Conservation (phyloP, 2,888 invertebrate genomes). For the Phragmatobia fuliginosa region DNA sequence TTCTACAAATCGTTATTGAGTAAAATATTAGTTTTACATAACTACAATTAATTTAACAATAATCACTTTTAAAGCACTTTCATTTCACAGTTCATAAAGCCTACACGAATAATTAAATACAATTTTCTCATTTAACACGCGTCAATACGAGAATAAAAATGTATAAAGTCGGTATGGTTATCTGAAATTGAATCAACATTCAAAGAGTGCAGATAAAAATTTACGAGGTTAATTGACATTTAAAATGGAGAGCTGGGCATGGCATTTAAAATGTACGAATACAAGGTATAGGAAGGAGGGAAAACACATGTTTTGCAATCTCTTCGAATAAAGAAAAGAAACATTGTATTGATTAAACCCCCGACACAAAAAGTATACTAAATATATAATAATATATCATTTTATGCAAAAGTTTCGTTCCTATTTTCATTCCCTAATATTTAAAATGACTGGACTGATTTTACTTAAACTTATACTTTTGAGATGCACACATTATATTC, state of each 20-base stretch:
- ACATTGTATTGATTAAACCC: too few relatives aligned
- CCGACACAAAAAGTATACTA: too few relatives aligned
- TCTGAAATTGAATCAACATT: slow-evolving; percentile 61
- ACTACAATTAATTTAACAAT: neutral
- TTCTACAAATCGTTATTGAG: neutral
- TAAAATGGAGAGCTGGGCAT: slow-evolving; percentile 56
- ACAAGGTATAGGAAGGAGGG: slow-evolving; percentile 36
- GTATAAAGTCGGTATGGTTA: slow-evolving; percentile 57
- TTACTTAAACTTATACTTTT: too few relatives aligned
- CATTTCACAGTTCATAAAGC: slow-evolving; percentile 46
- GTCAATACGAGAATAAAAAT: slow-evolving; percentile 55
- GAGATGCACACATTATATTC: too few relatives aligned
- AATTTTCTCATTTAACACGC: slow-evolving; percentile 47
- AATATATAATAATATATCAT: too few relatives aligned
- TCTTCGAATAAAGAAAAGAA: slow-evolving; percentile 17
- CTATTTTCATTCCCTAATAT: too few relatives aligned
- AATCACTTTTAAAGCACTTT: slow-evolving; percentile 27
- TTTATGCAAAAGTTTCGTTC: too few relatives aligned
- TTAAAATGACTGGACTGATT: too few relatives aligned
- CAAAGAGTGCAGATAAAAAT: slow-evolving; percentile 59
- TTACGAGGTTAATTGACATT: slow-evolving; percentile 69
- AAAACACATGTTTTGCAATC: slow-evolving; percentile 33
- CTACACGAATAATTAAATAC: slow-evolving; percentile 50
- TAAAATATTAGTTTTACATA: neutral
- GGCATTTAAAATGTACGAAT: slow-evolving; percentile 33